These are phyloP conservation scores for Ectropis crepuscularia DNA, from an alignment of 2,888 invertebrate species.

Conservation along the genomic window DNA sequence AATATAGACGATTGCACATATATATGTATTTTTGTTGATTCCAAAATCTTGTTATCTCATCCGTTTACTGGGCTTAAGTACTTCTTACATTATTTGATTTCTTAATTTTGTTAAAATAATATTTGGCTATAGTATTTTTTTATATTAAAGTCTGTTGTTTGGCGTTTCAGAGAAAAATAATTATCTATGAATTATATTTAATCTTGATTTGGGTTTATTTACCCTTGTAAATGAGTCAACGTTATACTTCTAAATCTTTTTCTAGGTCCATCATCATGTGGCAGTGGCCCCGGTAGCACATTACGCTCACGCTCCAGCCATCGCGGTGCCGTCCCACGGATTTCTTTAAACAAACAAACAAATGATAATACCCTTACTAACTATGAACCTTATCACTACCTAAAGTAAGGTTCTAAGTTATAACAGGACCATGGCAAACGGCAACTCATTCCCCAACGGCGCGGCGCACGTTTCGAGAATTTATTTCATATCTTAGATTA, in stretches of 20 bases:
- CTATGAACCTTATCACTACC: slow-evolving; percentile 12
- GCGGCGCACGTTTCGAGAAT: slow-evolving; percentile 13
- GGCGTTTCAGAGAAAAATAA: too few relatives aligned
- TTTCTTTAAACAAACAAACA: slow-evolving; percentile 2
- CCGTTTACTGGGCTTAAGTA: too few relatives aligned
- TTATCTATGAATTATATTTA: too few relatives aligned
- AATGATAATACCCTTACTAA: slow-evolving; percentile 4
- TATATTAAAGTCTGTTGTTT: too few relatives aligned
- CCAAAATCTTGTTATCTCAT: too few relatives aligned
- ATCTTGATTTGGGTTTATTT: too few relatives aligned
- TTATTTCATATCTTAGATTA: slow-evolving; percentile 17
- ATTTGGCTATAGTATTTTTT: too few relatives aligned
- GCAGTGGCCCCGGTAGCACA: slow-evolving; percentile 60
- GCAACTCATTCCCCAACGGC: slow-evolving; percentile 17
- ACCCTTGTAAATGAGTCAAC: too few relatives aligned
- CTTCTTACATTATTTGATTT: too few relatives aligned
- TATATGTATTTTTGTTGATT: too few relatives aligned
- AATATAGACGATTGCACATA: too few relatives aligned
- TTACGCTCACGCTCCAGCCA: slow-evolving; percentile 63
- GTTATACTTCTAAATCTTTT: neutral
- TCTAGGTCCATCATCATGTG: slow-evolving; percentile 46
- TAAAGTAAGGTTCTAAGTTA: slow-evolving; percentile 14
- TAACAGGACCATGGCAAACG: slow-evolving; percentile 25
- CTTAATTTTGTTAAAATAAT: too few relatives aligned
- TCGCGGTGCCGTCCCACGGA: slow-evolving; percentile 18